Percentiles rank a stretch among this genome's conserved stretches.
These are phyloP conservation scores for Mya arenaria DNA, from an alignment of 1,140 invertebrate genomes.

Conservation along the genomic window DNA sequence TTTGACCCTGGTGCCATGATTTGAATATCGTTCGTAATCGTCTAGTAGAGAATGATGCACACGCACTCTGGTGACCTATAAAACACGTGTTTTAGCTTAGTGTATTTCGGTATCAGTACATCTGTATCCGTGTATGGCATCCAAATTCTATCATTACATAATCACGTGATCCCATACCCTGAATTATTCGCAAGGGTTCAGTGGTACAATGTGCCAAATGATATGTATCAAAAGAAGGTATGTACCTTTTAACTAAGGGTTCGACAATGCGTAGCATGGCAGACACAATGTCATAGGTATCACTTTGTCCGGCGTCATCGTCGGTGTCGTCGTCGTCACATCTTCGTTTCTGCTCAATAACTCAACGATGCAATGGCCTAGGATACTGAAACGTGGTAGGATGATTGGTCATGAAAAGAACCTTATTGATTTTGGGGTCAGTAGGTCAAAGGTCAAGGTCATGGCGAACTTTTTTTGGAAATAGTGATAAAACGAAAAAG, in stretches of 20 bases:
- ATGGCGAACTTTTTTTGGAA: no score
- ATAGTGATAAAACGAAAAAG: background rate
- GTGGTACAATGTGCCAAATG: conserved; percentile 10
- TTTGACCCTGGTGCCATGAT: conserved; percentile 5
- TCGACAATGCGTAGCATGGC: no score
- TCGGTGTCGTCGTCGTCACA: background rate
- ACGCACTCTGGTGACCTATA: conserved; percentile 9
- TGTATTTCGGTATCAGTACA: conserved; percentile 8
- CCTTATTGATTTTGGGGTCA: background rate
- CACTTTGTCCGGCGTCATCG: no score
- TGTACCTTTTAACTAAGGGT: background rate
- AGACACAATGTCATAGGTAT: no score
- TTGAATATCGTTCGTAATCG: conserved; percentile 3
- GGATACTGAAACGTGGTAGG: background rate
- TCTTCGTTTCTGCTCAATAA: conserved; percentile 2
- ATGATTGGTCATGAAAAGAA: conserved; percentile 9
- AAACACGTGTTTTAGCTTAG: conserved; percentile 8
- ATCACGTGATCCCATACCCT: background rate
- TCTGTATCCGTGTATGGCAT: background rate
- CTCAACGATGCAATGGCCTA: conserved; percentile 10
- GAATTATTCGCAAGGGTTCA: conserved; percentile 2
- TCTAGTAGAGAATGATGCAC: no score
- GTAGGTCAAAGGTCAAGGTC: no score
- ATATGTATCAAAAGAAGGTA: conserved; percentile 13
- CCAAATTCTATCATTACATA: background rate